Conservation (phyloP, 2,888 invertebrate genomes). For the Spilosoma lubricipeda region DNA sequence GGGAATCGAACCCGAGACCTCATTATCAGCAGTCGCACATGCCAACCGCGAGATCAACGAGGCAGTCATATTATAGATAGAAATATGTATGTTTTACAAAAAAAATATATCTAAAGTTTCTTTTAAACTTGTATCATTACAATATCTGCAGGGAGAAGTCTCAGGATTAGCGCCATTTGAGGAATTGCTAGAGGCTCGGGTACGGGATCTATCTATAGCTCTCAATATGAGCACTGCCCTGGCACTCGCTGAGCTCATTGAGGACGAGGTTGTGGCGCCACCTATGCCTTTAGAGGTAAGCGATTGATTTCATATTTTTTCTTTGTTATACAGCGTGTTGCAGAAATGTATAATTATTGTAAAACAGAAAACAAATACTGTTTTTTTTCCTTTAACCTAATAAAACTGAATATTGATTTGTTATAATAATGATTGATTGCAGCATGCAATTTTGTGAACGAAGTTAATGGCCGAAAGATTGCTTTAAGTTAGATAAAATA, state of each 20-base stretch:
- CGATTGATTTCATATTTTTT: background rate
- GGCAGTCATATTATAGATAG: too few species aligned
- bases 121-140: background rate
- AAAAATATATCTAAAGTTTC: background rate
- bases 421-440: background rate
- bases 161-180: conserved; percentile 72
- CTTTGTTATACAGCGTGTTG: background rate
- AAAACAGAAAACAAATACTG: too few species aligned
- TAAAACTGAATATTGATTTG: background rate
- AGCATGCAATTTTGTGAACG: background rate
- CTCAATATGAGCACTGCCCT: conserved; percentile 93
- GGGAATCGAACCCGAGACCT: too few species aligned
- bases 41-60: too few species aligned
- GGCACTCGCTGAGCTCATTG: conserved; percentile 93
- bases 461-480: background rate
- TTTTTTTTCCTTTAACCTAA: too few species aligned
- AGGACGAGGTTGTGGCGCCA: conserved; percentile 93
- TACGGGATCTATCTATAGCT: conserved; percentile 88
- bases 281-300: conserved; percentile 93
- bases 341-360: background rate
- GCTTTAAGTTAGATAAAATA: background rate
- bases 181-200: conserved; percentile 87
- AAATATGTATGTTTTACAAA: too few species aligned
- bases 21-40: too few species aligned
- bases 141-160: conserved; percentile 61